These are phyloP conservation scores for Aphyosemion australe DNA, from an alignment of 2,113 vertebrate genomes.

Conservation along the genomic window DNA sequence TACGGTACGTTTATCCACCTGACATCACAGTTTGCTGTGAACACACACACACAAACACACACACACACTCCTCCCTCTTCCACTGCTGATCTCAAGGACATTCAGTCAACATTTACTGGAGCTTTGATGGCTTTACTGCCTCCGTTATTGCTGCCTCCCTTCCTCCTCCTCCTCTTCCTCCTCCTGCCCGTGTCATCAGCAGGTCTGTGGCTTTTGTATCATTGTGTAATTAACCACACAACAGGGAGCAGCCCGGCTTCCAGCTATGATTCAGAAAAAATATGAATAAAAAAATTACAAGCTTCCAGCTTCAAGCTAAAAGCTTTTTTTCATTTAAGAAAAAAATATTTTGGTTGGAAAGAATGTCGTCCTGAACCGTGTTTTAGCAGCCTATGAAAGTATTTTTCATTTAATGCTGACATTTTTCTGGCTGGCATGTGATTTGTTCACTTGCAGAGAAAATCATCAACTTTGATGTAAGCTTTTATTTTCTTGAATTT, in stretches of 20 bases:
- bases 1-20: too few relatives aligned
- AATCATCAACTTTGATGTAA: too few relatives aligned
- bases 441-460: too few relatives aligned
- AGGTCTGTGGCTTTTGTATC: constrained; percentile 57
- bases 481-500: too few relatives aligned
- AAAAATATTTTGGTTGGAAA: too few relatives aligned
- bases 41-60: constrained; percentile 16
- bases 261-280: constrained; percentile 31
- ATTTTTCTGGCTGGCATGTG: too few relatives aligned
- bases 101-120: constrained; percentile 74
- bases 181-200: constrained; percentile 55
- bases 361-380: too few relatives aligned
- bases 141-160: constrained; percentile 53
- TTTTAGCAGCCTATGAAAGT: too few relatives aligned
- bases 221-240: constrained; percentile 69
- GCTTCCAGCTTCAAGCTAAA: constrained; percentile 36
- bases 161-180: constrained; percentile 6
- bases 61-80: constrained; percentile 29
- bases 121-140: constrained; percentile 71
- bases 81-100: constrained; percentile 71
- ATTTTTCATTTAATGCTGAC: too few relatives aligned
- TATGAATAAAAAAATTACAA: constrained; percentile 10
- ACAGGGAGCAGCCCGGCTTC: constrained; percentile 57
- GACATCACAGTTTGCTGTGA: constrained; percentile 7
- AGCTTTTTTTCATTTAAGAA: constrained; percentile 48